Base-by-base conservation (phyloP, 2,888 invertebrate genomes). In the Melangyna quadrimaculata region DNA sequence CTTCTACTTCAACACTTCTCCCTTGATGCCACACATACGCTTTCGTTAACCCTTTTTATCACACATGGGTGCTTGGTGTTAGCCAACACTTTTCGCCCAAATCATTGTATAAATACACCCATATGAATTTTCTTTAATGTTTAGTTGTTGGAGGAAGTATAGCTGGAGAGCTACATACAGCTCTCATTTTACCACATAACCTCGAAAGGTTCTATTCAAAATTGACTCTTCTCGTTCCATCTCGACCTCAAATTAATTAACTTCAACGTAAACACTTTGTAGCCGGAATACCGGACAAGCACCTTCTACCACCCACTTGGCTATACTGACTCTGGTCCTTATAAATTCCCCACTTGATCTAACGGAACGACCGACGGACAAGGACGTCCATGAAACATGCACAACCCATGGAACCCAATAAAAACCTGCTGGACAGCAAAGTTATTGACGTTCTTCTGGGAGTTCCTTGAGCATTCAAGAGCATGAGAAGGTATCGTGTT, bases 181-280 rank as follows among this genome's bases (percentile, higher is more conserved):
- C 59, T 37, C 59, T 37, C 59, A 37, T 61, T 9, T 17, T 45
- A 22, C 59, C 29, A 19, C 19, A 3, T 19, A n/a, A n/a, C 27
- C 29, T 19, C 32, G n/a, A 51, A 48, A 35, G 32, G 2, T 48
- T 51, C 67, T 67, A 67, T 51, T 67, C 67, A 67, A 67, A 73
- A 73, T 48, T 35, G 43, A 53, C 69, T 40, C 53, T 61, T 37
- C 37, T 24, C 27, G 14, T 35, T 32, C 29, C 61, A 12, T 10
- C 57, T 70, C 32, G 51, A 48, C 63, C 43, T 45, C 32, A 32
- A 73, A 79, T 63, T 74, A 74, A 79, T 83, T 83, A 83, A 79
- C 83, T 73, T 48, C 79, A 65, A 83, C 40, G 48, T 55, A 78
- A 83, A 70, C 69, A 79, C 48, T 83, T 73, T 74, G 57, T 70